These are phyloP conservation scores for Rhea pennata DNA, from an alignment of 2,113 vertebrate genomes.

Conservation along the genomic window DNA sequence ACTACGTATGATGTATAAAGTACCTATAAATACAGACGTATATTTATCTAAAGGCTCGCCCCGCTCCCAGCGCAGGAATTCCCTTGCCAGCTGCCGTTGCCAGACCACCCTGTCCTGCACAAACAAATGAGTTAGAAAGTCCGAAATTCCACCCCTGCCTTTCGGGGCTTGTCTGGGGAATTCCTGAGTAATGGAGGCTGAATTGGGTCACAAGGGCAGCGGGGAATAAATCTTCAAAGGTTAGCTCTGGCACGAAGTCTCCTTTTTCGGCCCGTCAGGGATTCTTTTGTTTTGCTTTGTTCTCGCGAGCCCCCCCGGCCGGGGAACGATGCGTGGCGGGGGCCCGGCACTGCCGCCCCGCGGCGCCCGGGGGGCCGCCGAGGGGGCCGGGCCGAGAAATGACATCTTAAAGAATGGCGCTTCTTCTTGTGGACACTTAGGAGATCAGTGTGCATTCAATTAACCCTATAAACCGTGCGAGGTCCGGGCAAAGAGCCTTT, in stretches of 20 bases:
- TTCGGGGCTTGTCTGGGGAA: conserved; percentile 78
- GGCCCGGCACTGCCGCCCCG: conserved; percentile 20
- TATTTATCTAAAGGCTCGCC: conserved; percentile 29
- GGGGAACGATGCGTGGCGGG: conserved; percentile 49
- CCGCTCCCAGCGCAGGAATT: conserved; percentile 68
- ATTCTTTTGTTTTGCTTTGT: conserved; percentile 73
- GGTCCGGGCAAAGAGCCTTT: conserved; percentile 55
- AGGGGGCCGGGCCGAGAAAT: conserved; percentile 1
- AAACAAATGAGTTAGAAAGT: conserved; percentile 86
- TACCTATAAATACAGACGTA: conserved; percentile 37
- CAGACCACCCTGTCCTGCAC: conserved; percentile 85
- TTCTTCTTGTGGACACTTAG: conserved; percentile 39
- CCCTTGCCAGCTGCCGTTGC: conserved; percentile 69
- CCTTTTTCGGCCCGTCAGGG: conserved; percentile 69
- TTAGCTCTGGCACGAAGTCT: conserved; percentile 73
- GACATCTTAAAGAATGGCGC: conserved; percentile 61
- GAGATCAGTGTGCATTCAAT: conserved; percentile 69
- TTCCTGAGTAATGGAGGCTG: conserved; percentile 89
- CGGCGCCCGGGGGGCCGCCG: neutral
- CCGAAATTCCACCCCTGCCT: conserved; percentile 80
- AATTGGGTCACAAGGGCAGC: conserved; percentile 76
- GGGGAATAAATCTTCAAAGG: conserved; percentile 73
- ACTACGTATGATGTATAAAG: conserved; percentile 26
- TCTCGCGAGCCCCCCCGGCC: conserved; percentile 26
- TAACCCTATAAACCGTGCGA: conserved; percentile 57